phyloP scores from a whole-genome alignment of 2,888 invertebrate genomes.

The Spicauda simplicius region DNA sequence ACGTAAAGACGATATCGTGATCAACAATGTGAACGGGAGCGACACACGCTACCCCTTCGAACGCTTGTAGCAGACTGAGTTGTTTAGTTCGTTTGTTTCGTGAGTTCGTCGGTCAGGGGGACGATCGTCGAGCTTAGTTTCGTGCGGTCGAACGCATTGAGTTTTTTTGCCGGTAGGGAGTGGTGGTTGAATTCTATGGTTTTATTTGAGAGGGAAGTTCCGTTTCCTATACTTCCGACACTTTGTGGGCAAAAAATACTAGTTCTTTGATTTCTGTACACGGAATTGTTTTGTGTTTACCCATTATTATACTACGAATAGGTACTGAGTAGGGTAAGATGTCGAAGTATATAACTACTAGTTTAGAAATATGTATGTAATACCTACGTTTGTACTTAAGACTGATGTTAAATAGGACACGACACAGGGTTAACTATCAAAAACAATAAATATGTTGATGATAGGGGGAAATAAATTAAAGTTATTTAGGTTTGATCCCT shows the following conservation, averaged over 20 bases:
- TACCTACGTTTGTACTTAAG: too few species aligned
- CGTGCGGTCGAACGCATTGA: conserved; percentile 46
- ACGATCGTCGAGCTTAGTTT: conserved; percentile 46
- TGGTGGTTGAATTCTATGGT: conserved; percentile 47
- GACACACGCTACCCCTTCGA: conserved; percentile 55
- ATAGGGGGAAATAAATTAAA: too few species aligned
- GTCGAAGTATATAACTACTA: too few species aligned
- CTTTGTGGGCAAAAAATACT: background rate
- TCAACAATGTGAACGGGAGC: conserved; percentile 57
- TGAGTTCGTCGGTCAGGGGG: conserved; percentile 24
- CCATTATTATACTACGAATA: too few species aligned
- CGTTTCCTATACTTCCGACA: conserved; percentile 47
- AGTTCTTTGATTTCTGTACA: background rate
- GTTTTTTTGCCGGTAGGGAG: conserved; percentile 42
- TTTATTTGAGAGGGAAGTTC: conserved; percentile 52
- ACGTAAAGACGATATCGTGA: conserved; percentile 66
- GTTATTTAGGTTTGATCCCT: too few species aligned
- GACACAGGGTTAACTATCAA: too few species aligned
- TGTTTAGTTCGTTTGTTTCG: conserved; percentile 42
- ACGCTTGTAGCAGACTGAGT: conserved; percentile 70
- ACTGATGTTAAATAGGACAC: too few species aligned
- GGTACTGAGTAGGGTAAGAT: too few species aligned
- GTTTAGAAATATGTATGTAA: too few species aligned
- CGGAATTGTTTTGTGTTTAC: background rate
- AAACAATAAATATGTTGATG: too few species aligned